Evolutionary conservation across 2,113 vertebrate genomes (phyloP).

Genomic region (Microtus montanus): DNA sequence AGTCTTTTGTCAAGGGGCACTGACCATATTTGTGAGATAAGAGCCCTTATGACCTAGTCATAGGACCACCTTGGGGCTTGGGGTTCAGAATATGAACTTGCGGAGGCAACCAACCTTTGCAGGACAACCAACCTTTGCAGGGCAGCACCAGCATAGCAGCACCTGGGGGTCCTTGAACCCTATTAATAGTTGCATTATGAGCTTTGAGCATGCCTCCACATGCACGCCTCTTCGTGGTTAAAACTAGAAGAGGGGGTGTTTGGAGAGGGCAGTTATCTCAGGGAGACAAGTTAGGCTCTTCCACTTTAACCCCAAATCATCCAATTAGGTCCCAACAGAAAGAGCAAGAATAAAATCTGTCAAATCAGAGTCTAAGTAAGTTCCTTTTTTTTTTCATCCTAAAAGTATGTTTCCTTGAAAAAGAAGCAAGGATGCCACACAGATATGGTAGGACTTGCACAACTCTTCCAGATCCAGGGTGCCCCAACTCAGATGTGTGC

Average conservation of each 20-base stretch:
- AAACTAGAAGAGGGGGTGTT: neutral
- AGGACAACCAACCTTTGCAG: neutral
- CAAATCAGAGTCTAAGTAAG: neutral
- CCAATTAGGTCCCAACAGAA: conserved; percentile 8
- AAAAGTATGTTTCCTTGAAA: neutral
- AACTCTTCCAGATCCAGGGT: neutral
- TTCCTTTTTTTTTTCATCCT: neutral
- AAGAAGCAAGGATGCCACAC: neutral
- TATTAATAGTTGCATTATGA: neutral
- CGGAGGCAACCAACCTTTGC: neutral
- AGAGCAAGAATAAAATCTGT: neutral
- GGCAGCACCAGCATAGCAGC: neutral
- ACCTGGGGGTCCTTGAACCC: neutral
- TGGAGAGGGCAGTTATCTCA: neutral
- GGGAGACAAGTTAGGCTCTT: neutral
- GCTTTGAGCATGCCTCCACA: neutral
- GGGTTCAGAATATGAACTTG: neutral
- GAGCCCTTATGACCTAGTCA: neutral
- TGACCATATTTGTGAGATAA: neutral
- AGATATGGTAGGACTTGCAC: neutral
- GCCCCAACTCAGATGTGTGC: neutral
- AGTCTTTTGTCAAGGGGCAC: neutral
- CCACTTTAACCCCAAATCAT: neutral
- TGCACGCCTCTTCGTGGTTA: neutral
- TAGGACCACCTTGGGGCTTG: neutral